Evolutionary conservation across 2,797 vertebrate species (phyloP), one percentile per base, ranked within the genome.

Genomic region (Sarcophilus harrisii): DNA sequence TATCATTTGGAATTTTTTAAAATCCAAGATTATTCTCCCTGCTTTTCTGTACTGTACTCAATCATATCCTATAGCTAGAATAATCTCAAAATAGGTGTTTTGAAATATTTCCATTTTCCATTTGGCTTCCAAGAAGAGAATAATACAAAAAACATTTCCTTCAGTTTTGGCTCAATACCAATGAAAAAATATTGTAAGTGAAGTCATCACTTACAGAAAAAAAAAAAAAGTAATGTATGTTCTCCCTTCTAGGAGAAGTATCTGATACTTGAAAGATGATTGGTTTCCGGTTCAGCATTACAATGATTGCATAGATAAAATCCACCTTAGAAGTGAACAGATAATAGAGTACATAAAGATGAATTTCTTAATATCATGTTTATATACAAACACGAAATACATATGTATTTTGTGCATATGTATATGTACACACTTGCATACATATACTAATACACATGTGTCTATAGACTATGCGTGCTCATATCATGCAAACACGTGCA

Each of bases 21-120:
- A 90, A 66, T 32, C 91, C 95, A 95, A 49, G 52, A 97, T 97
- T 97, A 66, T 94, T 93, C 91, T 92, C 0, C 0, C 59, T 95
- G 90, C 90, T 96, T 96, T 62, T 92, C 58, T 96, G 57, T 92
- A 92, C 81, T 95, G 45, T 97, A 95, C 94, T 95, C 89, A 52
- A 94, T 81, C 81, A 66, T 57, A 97, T 97, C 91, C 89, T 95
- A 18, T 93, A 97, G 93, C 81, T 95, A 91, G 91, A 96, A 94
- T 94, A 97, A 95, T 97, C 93, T 96, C 94, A 94, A 94, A 98
- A 90, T 94, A 96, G 96, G 96, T 98, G 96, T 95, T 97, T 96
- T 59, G 94, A 97, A 96, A 95, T 0, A 54, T 59, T 95, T 92
- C 60, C 95, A 90, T 96, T 97, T 97, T 97, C 97, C 92, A 93